Percentiles rank a stretch among this genome's conserved stretches.
phyloP scores from a whole-genome alignment of 2,888 invertebrate species.

The Gymnosoma rotundatum region DNA sequence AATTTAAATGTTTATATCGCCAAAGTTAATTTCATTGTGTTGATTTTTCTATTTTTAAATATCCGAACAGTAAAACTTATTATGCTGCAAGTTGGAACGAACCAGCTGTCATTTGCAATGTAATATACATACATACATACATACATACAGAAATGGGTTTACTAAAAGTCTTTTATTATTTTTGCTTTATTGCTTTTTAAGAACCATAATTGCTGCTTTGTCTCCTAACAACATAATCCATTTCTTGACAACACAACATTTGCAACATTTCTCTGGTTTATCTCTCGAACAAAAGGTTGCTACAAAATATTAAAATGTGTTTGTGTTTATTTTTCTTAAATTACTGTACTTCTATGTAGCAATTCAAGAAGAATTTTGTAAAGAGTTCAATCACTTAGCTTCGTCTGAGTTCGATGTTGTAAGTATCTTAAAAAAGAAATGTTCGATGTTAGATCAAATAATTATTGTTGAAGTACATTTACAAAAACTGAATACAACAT shows the following conservation, averaged over 20 bases:
- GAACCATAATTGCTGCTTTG: slow-evolving; percentile 46
- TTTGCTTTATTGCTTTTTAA: slow-evolving; percentile 10
- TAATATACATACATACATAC: not conserved
- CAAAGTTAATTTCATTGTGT: too few species aligned
- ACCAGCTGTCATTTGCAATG: not conserved
- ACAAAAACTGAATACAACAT: slow-evolving; percentile 47
- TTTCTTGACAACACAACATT: not conserved
- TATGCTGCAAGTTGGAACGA: slow-evolving; percentile 31
- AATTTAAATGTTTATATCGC: too few species aligned
- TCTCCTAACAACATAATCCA: slow-evolving; percentile 5
- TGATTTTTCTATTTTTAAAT: too few species aligned
- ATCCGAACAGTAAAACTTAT: too few species aligned
- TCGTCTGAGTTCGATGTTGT: slow-evolving; percentile 30
- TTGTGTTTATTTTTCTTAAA: slow-evolving; percentile 8
- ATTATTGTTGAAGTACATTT: not conserved
- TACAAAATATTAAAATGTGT: not conserved
- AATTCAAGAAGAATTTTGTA: not conserved
- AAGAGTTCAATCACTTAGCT: not conserved
- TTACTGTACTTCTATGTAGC: slow-evolving; percentile 45
- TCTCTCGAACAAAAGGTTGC: not conserved
- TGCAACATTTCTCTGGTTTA: slow-evolving; percentile 31
- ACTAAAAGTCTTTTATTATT: slow-evolving; percentile 17
- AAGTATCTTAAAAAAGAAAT: not conserved
- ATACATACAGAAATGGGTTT: slow-evolving; percentile 42
- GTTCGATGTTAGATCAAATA: slow-evolving; percentile 37